Evolutionary conservation across 2,113 vertebrate genomes (phyloP), one percentile per base, ranked within the genome.

Genomic region (Osmerus eperlanus): DNA sequence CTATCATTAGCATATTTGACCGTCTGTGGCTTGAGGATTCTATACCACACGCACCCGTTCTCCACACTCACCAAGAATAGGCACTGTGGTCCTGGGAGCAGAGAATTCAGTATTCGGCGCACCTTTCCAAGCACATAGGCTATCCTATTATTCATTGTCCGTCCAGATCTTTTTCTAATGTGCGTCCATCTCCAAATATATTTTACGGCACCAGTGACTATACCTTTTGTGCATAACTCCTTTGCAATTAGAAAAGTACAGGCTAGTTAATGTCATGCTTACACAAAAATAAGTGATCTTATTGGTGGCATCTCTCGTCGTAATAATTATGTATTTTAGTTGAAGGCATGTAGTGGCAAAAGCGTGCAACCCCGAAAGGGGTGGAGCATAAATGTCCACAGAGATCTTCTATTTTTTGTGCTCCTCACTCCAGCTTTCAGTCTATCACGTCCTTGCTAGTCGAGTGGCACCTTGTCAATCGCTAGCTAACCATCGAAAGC

Each of bases 391-490:
- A 3, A 21, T 21, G 16, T 65, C 29, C 63, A 41, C 9, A 36
- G 15, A 4, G 14, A 64, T 77, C 72, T 60, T 65, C 29, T 69
- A n/a, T 54, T 68, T 75, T 68, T 80, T 80, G 83, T 81, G 78
- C 86, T 88, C 88, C 86, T 81, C 84, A 83, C 83, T 83, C 86
- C 5, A 1, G 62, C 62, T 16, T 56, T 67, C 66, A 67, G 52
- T 91, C 83, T 89, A 89, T 89, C 89, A 91, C 85, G 82, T 88
- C 90, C 83, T 89, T 88, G 83, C 90, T 92, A 92, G 92, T 91
- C 92, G 92, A 94, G 89, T 93, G 93, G 91, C 93, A 93, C 89
- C 75, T 89, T 93, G 93, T 93, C 93, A 93, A 93, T 93, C 91
- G 90, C 89, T 92, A 41, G 14, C 16, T 3, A 18, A 41, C 63